Conservation (phyloP, 92 coral and sea anemone species). For the Bergia puertoricense region DNA sequence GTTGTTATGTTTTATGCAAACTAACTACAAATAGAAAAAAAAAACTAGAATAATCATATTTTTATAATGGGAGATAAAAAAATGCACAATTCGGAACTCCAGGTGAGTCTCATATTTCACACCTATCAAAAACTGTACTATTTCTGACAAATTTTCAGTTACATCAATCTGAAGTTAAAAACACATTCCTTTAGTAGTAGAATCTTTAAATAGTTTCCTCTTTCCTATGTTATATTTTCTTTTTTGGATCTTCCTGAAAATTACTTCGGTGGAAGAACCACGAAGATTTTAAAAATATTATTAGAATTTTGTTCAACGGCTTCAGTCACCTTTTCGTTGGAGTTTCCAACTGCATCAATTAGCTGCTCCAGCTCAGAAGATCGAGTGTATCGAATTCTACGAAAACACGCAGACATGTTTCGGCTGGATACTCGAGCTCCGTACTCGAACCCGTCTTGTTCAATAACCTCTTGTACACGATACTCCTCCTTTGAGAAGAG, state of each 20-base stretch:
- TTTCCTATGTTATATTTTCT: no score
- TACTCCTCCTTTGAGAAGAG: slow-evolving; percentile 1
- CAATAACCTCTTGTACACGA: slow-evolving; percentile 19
- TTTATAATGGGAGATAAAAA: no score
- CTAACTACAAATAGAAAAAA: no score
- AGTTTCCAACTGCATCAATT: background rate
- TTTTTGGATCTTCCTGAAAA: background rate
- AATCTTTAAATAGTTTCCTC: no score
- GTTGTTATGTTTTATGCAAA: no score
- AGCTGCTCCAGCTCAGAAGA: background rate
- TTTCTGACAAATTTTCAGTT: no score
- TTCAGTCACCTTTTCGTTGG: slow-evolving; percentile 11
- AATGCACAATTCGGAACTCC: no score
- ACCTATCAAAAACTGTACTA: no score
- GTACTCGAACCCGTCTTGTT: slow-evolving; percentile 12
- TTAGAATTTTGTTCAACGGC: background rate
- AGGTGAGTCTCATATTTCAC: no score
- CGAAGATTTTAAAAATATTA: background rate
- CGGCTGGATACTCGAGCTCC: slow-evolving; percentile 4
- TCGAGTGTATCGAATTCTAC: background rate
- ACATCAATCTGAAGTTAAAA: no score
- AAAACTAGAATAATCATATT: no score
- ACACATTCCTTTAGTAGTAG: no score
- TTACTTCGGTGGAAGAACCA: background rate
- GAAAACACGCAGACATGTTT: slow-evolving; percentile 22